Evolutionary conservation across 2,113 vertebrate species (phyloP), one percentile per base, ranked within the genome.

Genomic region (Paracanthobrama guichenoti): DNA sequence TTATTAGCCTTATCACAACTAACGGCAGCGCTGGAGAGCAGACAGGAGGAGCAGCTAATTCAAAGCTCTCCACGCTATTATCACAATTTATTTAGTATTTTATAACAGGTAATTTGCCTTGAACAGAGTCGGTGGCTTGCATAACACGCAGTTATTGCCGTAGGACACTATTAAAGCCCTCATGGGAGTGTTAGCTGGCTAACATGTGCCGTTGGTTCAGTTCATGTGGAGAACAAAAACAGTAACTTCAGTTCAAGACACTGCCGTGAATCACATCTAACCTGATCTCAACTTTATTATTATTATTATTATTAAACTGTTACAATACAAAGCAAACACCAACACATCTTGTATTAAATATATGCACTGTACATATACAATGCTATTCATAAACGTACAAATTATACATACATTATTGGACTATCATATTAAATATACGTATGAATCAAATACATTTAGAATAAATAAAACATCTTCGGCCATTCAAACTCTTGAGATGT

Each of bases 1-100:
- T 82, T 82, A 81, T 81, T 81, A 81, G 79, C 79, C 44, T 35
- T 50, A 82, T 82, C 79, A 24, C 46, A 71, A 75, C 73, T 66
- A 80, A 66, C 78, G 59, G 42, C 78, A 50, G 78, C 60, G 5
- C 55, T 44, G 22, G 78, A 44, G 42, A 80, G 42, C 60, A 7
- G 39, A 74, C 72, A 74, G 72, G 59, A 79, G 76, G 35, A n/a
- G 77, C 57, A 28, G 39, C 57, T 18, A 46, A 64, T 62, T 79
- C 77, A 62, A 46, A 46, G 14, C n/a, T 12, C 55, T 46, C 8
- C 57, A 46, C 35, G 28, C 39, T 46, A 46, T 79, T 46, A 80
- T 80, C 24, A 16, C 22, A n/a, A 7, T 50, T 35, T 80, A 66
- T 22, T 50, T 67, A 31, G 78, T 50, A 22, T 80, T 67, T 80